phyloP scores from a whole-genome alignment of 2,888 invertebrate species.

The Balanococcus diminutus region DNA sequence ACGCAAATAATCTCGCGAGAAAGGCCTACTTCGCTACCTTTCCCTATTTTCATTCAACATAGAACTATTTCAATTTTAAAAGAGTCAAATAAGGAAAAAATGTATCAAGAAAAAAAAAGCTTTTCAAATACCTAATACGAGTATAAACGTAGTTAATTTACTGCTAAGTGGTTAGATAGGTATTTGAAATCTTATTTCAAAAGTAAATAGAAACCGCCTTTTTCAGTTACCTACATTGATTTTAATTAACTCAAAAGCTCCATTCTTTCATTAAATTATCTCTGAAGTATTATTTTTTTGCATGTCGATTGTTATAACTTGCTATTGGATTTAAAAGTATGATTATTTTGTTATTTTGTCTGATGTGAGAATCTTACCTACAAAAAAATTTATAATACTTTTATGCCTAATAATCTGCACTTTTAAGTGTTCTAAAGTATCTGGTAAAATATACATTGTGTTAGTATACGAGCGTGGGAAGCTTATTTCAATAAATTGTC shows the following conservation, averaged over 20 bases:
- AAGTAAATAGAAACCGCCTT: neutral
- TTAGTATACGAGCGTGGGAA: too few species aligned
- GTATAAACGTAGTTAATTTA: neutral
- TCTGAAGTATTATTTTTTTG: constrained; percentile 10
- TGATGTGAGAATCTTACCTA: neutral
- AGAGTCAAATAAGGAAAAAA: neutral
- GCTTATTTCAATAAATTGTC: too few species aligned
- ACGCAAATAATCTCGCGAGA: neutral
- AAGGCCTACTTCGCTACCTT: neutral
- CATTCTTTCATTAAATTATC: constrained; percentile 15
- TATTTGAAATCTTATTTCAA: neutral
- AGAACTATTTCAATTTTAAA: neutral
- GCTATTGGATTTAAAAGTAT: too few species aligned
- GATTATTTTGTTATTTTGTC: neutral
- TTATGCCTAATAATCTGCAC: too few species aligned
- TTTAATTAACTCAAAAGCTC: constrained; percentile 39
- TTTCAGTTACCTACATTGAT: neutral
- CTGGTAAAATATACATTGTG: too few species aligned
- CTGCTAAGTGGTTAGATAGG: neutral
- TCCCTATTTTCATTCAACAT: neutral
- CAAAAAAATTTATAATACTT: too few species aligned
- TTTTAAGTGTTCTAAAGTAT: too few species aligned
- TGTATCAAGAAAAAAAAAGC: neutral
- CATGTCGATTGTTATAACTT: neutral
- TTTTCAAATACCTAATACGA: constrained; percentile 3